Evolutionary conservation across 2,797 vertebrate genomes (phyloP).

Genomic region (Diplodus puntazzo): DNA sequence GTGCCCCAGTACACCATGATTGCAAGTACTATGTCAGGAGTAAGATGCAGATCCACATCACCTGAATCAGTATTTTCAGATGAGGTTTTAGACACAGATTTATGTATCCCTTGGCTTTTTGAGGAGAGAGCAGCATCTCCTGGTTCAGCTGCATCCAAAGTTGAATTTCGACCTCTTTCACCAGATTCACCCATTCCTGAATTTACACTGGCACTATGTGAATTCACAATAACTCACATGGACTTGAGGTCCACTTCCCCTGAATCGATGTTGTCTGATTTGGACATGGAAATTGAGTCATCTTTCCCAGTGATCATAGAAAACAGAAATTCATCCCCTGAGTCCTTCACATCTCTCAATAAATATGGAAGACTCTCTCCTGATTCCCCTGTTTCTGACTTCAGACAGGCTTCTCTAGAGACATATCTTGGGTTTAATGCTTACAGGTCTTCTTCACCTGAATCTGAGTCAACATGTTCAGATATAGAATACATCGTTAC

Average conservation of each 20-base stretch:
- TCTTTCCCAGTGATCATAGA: constrained; percentile 24
- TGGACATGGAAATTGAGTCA: constrained; percentile 27
- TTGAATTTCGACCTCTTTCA: constrained; percentile 44
- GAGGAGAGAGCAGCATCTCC: constrained; percentile 62
- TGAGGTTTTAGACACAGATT: constrained; percentile 52
- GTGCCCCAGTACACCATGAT: constrained; percentile 29
- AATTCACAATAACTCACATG: constrained; percentile 14
- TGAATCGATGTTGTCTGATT: constrained; percentile 68
- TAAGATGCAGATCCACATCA: constrained; percentile 43
- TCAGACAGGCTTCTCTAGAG: constrained; percentile 29
- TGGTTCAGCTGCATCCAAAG: constrained; percentile 40
- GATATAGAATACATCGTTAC: constrained; percentile 68
- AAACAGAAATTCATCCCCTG: constrained; percentile 60
- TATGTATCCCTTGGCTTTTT: constrained; percentile 50
- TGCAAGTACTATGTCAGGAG: not conserved
- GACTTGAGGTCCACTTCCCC: constrained; percentile 55
- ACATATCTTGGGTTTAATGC: constrained; percentile 7
- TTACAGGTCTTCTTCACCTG: constrained; percentile 67
- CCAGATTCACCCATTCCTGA: constrained; percentile 66
- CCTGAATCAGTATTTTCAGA: constrained; percentile 47
- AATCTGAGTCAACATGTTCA: constrained; percentile 72
- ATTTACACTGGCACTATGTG: constrained; percentile 16
- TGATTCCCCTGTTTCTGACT: constrained; percentile 69
- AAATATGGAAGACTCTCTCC: constrained; percentile 33
- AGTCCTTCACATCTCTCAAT: constrained; percentile 31